phyloP scores from a whole-genome alignment of 1,140 invertebrate species.

The Portunus trituberculatus region DNA sequence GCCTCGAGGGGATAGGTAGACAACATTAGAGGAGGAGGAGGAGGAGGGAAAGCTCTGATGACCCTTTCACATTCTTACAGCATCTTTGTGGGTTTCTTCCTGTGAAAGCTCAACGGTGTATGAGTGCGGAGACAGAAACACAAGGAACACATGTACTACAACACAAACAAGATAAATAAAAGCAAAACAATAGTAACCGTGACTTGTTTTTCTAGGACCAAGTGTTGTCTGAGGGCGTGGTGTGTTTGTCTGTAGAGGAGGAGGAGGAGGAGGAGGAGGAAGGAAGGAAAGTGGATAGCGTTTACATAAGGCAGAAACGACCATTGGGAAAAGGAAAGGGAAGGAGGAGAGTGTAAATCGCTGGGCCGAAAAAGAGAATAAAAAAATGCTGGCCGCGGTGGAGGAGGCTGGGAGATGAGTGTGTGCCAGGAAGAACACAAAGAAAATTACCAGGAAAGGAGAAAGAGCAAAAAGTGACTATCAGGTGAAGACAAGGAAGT shows the following conservation, averaged over 20 bases:
- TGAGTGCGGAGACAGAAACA: too few species aligned
- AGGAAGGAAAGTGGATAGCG: background rate
- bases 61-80: background rate
- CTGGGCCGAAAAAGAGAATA: background rate
- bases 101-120: too few species aligned
- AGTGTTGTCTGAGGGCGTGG: background rate
- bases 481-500: background rate
- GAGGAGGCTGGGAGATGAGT: background rate
- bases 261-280: slow-evolving; percentile 23
- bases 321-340: background rate
- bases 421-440: background rate
- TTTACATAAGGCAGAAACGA: background rate
- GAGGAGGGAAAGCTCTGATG: background rate
- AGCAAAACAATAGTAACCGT: too few species aligned
- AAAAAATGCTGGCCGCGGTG: background rate
- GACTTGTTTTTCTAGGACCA: background rate
- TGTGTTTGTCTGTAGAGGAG: slow-evolving; percentile 14
- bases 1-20: background rate
- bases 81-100: background rate
- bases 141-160: too few species aligned
- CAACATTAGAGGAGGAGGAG: background rate
- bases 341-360: background rate
- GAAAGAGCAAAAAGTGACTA: background rate
- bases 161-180: too few species aligned
- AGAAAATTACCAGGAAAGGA: background rate